Evolutionary conservation across 1,140 invertebrate species (phyloP).

Genomic region (Zaprionus capensis): DNA sequence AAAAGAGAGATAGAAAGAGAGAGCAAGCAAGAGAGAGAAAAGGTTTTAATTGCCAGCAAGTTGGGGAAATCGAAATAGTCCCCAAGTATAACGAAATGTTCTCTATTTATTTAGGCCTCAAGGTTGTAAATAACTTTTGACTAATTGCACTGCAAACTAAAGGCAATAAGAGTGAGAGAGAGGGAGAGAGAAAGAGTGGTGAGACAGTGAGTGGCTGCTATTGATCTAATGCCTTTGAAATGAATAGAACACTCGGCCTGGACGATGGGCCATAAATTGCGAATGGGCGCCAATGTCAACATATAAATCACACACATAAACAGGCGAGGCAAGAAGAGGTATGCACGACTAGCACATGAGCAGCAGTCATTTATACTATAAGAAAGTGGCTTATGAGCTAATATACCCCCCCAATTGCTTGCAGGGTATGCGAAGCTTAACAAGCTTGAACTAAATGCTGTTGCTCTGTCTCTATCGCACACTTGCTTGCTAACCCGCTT

Average conservation of each 20-base stretch:
- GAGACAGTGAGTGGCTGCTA: slow-evolving; percentile 1
- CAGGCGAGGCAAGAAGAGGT: not conserved
- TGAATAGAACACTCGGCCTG: slow-evolving; percentile 2
- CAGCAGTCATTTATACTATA: not conserved
- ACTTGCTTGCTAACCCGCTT: not conserved
- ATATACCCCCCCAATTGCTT: not conserved
- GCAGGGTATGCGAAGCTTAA: not conserved
- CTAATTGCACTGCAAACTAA: slow-evolving; percentile 11
- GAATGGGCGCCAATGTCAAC: slow-evolving; percentile 30
- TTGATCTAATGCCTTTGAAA: slow-evolving; percentile 12
- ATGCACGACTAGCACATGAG: not conserved
- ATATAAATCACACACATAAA: slow-evolving; percentile 28
- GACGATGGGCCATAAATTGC: slow-evolving; percentile 26
- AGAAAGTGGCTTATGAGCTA: not conserved
- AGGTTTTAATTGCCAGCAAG: slow-evolving; percentile 2
- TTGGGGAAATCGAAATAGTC: slow-evolving; percentile 2
- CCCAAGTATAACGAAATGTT: not conserved
- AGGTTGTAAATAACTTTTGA: slow-evolving; percentile 11
- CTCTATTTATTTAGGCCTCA: slow-evolving; percentile 8
- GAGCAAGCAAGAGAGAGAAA: not conserved
- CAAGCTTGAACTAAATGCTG: slow-evolving; percentile 3
- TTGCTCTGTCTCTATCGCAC: not conserved
- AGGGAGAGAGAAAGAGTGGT: not conserved
- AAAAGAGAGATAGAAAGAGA: not conserved
- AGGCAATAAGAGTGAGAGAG: not conserved